Evolutionary conservation across 1,140 invertebrate genomes (phyloP).

Genomic region (Drosophila obscura): DNA sequence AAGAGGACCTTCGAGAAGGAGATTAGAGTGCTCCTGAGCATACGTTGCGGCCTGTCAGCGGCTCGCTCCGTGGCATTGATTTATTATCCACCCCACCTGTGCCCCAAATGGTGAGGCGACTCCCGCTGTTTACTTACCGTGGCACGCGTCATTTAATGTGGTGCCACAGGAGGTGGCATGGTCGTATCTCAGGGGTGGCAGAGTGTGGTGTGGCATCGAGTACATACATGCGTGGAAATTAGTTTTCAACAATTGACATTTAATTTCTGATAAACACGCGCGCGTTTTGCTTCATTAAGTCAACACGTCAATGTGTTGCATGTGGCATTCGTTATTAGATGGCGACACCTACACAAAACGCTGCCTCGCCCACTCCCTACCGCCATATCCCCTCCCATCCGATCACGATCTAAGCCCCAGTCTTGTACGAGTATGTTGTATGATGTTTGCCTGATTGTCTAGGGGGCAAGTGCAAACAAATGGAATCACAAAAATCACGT

Average conservation of each 20-base stretch:
- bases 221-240: constrained; percentile 57
- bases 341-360: constrained; percentile 38
- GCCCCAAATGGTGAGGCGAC: constrained; percentile 8
- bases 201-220: background rate
- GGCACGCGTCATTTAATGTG: constrained; percentile 72
- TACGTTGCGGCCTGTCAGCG: constrained; percentile 62
- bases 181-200: background rate
- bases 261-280: constrained; percentile 82
- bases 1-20: constrained; percentile 33
- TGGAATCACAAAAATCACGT: constrained; percentile 75
- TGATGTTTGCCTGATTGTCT: constrained; percentile 41
- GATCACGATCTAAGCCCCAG: constrained; percentile 27
- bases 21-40: constrained; percentile 46
- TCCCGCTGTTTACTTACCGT: constrained; percentile 37
- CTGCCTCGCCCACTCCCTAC: background rate
- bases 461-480: constrained; percentile 64
- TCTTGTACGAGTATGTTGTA: constrained; percentile 28
- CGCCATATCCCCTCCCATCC: background rate
- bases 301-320: constrained; percentile 74
- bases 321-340: constrained; percentile 74
- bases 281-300: constrained; percentile 75
- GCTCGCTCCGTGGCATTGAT: constrained; percentile 57
- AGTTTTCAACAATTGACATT: constrained; percentile 83
- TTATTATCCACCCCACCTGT: constrained; percentile 38
- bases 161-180: background rate